phyloP scores from a whole-genome alignment of 2,888 invertebrate species.

The Luperina testacea region DNA sequence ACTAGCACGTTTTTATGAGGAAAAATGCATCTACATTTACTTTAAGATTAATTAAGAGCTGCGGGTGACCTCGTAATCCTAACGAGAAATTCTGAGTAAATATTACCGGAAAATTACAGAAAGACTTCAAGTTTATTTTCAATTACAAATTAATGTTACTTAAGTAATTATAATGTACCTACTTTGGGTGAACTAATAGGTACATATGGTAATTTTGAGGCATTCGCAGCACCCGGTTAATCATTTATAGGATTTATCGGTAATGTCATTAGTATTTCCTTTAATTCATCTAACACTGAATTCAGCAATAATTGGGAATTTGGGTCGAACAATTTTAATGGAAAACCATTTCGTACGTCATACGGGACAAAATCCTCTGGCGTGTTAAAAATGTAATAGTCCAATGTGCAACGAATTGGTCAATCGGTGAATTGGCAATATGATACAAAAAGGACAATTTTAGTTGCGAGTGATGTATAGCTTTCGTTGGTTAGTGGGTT shows the following conservation, averaged over 20 bases:
- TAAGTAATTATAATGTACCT: constrained; percentile 3
- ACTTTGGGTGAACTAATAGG: constrained; percentile 3
- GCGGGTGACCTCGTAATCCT: neutral
- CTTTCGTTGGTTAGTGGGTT: constrained; percentile 14
- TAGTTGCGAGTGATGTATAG: constrained; percentile 37
- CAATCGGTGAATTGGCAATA: constrained; percentile 33
- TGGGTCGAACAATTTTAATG: constrained; percentile 38
- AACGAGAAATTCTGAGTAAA: neutral
- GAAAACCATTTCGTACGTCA: constrained; percentile 32
- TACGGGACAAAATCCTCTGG: constrained; percentile 32
- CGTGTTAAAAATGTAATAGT: constrained; percentile 52
- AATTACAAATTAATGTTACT: neutral
- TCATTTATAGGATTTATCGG: neutral
- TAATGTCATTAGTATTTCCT: constrained; percentile 11
- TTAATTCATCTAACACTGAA: constrained; percentile 37
- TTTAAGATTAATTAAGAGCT: neutral
- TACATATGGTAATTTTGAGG: neutral
- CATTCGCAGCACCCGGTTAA: neutral
- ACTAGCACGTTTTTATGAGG: neutral
- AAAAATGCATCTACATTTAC: neutral
- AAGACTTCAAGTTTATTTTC: neutral
- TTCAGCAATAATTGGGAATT: constrained; percentile 28
- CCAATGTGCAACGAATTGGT: constrained; percentile 48
- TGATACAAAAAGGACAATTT: constrained; percentile 34
- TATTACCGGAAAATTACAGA: neutral